A percentile compares a stretch with the other conserved stretches of the same genome.
Conservation (phyloP, 2,888 invertebrate species). For the Pycnomerus fuliginosus region DNA sequence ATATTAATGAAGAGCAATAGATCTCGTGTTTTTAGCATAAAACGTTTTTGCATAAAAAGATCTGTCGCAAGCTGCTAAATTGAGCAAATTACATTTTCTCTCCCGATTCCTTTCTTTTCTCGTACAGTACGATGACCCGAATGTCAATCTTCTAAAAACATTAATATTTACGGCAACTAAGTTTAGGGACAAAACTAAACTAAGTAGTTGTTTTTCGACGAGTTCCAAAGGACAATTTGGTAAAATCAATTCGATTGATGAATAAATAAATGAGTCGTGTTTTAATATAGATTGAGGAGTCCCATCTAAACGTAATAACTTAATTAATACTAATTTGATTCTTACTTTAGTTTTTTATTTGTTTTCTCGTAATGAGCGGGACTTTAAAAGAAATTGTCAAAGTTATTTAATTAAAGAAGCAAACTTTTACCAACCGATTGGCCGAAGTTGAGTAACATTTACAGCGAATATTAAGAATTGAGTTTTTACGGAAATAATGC, state of each 20-base stretch:
- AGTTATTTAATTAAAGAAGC: slow-evolving; percentile 24
- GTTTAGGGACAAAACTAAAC: no score
- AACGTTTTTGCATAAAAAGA: slow-evolving; percentile 18
- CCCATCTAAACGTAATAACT: slow-evolving; percentile 25
- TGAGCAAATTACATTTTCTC: slow-evolving; percentile 17
- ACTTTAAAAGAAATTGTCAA: slow-evolving; percentile 25
- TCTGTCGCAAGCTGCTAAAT: slow-evolving; percentile 20
- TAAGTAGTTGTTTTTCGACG: no score
- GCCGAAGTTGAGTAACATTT: slow-evolving; percentile 16
- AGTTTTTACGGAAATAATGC: slow-evolving; percentile 14
- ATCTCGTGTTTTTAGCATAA: slow-evolving; percentile 21
- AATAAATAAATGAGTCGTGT: no score
- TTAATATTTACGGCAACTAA: no score
- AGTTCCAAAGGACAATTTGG: no score
- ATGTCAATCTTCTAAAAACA: no score
- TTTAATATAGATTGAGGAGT: no score
- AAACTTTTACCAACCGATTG: slow-evolving; percentile 18
- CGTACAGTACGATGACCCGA: no score
- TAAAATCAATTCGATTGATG: no score
- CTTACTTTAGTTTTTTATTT: slow-evolving; percentile 21
- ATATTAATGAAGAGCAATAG: slow-evolving; percentile 26
- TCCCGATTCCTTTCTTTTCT: no score
- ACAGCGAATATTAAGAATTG: slow-evolving; percentile 14
- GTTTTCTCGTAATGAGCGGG: slow-evolving; percentile 16
- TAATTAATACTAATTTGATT: slow-evolving; percentile 25